phyloP scores from a whole-genome alignment of 2,797 vertebrate genomes.

The Enteromius trimaculatus region DNA sequence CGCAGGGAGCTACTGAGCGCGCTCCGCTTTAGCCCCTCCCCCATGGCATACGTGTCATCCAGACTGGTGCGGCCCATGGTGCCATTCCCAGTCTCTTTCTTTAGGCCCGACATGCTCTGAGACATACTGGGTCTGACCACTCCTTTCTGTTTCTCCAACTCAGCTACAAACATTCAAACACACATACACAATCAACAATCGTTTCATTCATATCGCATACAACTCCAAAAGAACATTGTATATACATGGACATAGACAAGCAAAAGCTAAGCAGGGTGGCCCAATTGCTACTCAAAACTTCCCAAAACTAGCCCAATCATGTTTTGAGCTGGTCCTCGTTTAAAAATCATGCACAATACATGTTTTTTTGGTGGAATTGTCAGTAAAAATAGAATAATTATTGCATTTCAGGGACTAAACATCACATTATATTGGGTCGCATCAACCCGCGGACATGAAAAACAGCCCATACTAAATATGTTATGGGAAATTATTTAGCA shows the following conservation, averaged over 20 bases:
- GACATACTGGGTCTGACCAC: conserved; percentile 94
- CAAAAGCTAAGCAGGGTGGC: not conserved
- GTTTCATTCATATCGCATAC: not conserved
- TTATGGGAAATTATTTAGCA: no score
- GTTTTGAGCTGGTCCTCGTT: no score
- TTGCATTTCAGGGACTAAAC: not conserved
- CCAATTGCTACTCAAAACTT: not conserved
- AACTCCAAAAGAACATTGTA: not conserved
- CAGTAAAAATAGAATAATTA: not conserved
- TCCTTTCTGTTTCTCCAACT: conserved; percentile 98
- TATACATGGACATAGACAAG: not conserved
- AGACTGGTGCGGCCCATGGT: conserved; percentile 90
- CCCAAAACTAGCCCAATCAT: no score
- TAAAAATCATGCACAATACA: no score
- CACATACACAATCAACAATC: not conserved
- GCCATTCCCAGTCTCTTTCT: conserved; percentile 91
- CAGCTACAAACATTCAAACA: conserved; percentile 77
- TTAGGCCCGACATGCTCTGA: conserved; percentile 90
- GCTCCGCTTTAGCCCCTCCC: conserved; percentile 95
- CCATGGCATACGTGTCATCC: conserved; percentile 92
- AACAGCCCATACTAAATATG: not conserved
- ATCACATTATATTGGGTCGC: not conserved
- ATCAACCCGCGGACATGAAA: not conserved
- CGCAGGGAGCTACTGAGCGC: conserved; percentile 96
- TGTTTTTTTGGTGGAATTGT: not conserved